These are phyloP conservation scores for Erebia ligea DNA, from an alignment of 2,888 invertebrate species.

Conservation along the genomic window DNA sequence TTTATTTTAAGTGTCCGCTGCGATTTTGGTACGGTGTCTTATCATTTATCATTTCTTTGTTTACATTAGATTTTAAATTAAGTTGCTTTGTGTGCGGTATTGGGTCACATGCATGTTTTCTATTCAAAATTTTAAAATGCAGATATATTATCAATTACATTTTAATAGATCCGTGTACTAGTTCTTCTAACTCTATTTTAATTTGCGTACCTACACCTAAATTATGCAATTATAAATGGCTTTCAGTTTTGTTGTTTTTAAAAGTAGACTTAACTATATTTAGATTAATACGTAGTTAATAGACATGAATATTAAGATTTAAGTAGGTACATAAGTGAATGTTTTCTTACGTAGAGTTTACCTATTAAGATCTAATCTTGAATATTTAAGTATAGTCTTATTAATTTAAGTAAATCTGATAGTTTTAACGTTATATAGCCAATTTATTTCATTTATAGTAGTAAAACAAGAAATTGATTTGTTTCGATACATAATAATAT, in stretches of 20 bases:
- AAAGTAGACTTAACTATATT: neutral
- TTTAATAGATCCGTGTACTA: neutral
- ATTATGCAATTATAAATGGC: neutral
- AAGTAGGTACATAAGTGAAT: too few relatives aligned
- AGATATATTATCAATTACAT: neutral
- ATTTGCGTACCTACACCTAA: neutral
- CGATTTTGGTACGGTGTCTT: constrained; percentile 15
- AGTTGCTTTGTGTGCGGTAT: constrained; percentile 1
- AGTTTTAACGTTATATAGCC: too few relatives aligned
- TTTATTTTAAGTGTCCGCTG: constrained; percentile 29
- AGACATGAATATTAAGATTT: too few relatives aligned
- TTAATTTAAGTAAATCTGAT: too few relatives aligned
- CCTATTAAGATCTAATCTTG: too few relatives aligned
- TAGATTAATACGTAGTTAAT: neutral
- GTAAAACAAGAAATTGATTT: too few relatives aligned
- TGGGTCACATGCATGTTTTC: neutral
- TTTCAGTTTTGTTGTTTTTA: neutral
- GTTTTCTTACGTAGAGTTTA: too few relatives aligned
- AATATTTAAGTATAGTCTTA: too few relatives aligned
- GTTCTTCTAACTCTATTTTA: neutral
- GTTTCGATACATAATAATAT: too few relatives aligned
- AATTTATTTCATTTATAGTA: too few relatives aligned
- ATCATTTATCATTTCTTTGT: neutral
- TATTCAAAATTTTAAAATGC: neutral
- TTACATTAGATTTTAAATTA: neutral